These are phyloP conservation scores for Catharus bicknelli DNA, from an alignment of 2,113 vertebrate species.

Conservation along the genomic window DNA sequence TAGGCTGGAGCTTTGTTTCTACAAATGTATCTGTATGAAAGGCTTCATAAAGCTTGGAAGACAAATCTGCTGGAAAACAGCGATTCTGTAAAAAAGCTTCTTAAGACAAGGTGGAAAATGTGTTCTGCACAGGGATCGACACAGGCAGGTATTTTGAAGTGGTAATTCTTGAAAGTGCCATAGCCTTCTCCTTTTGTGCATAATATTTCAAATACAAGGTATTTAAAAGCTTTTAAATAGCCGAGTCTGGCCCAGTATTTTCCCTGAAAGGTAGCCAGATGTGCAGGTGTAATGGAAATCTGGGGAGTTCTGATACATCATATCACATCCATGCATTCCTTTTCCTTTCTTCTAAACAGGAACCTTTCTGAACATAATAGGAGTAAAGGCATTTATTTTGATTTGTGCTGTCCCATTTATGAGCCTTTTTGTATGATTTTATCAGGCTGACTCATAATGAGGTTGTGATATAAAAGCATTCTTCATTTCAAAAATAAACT, in stretches of 20 bases:
- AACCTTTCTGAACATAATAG: neutral
- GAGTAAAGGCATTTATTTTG: slow-evolving; percentile 19
- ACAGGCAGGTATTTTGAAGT: neutral
- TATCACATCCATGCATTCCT: neutral
- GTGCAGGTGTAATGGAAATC: neutral
- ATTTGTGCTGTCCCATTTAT: slow-evolving; percentile 1
- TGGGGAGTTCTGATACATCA: neutral
- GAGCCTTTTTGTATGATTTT: slow-evolving; percentile 15
- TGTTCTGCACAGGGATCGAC: neutral
- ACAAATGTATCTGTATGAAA: neutral
- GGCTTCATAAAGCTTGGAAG: neutral
- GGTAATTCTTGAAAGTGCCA: neutral
- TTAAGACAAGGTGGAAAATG: neutral
- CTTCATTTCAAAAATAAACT: slow-evolving; percentile 52
- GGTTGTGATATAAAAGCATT: slow-evolving; percentile 55
- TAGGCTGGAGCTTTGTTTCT: neutral
- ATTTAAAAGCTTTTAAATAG: neutral
- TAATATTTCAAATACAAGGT: neutral
- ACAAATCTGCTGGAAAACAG: neutral
- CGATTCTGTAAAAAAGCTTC: neutral
- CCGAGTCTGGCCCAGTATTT: neutral
- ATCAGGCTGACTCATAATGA: slow-evolving; percentile 47
- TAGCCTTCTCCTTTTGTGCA: neutral
- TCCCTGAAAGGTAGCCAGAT: neutral
- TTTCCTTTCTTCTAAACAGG: neutral